Conservation (phyloP, 2,113 vertebrate species). For the Trogon melanurus region DNA sequence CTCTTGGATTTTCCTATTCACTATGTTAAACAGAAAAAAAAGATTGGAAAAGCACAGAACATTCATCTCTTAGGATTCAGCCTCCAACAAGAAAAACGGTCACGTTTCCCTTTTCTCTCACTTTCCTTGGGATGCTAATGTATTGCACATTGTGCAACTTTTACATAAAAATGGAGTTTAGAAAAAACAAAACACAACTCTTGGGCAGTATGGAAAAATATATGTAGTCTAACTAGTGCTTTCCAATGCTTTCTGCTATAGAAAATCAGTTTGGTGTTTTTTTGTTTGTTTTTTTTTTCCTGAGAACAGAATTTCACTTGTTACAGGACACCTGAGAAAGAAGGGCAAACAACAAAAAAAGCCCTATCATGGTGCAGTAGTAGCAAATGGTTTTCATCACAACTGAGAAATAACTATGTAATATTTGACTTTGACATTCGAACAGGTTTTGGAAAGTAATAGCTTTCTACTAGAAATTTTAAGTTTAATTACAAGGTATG, state of each 20-base stretch:
- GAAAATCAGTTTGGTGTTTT: not conserved
- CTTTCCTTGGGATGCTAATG: not conserved
- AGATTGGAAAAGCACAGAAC: rapidly evolving
- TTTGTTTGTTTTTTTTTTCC: not conserved
- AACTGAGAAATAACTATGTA: not conserved
- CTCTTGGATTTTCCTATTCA: not conserved
- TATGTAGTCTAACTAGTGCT: not conserved
- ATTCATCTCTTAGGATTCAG: not conserved
- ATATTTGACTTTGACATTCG: not conserved
- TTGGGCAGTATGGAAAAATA: not conserved
- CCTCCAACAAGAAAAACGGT: not conserved
- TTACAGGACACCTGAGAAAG: not conserved
- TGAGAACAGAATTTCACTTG: not conserved
- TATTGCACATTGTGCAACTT: not conserved
- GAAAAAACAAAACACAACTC: not conserved
- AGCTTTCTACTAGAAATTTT: slow-evolving; percentile 7
- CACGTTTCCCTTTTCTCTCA: not conserved
- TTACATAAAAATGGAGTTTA: not conserved
- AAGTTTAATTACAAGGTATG: not conserved
- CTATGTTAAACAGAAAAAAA: not conserved
- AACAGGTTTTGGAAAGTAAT: not conserved
- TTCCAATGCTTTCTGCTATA: not conserved
- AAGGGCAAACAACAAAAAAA: not conserved
- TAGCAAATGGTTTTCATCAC: not conserved
- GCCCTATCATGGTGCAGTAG: not conserved